A percentile compares a stretch with the other conserved stretches of the same genome.
These are phyloP conservation scores for Anastrepha ludens DNA, from an alignment of 1,140 invertebrate genomes.

Conservation along the genomic window DNA sequence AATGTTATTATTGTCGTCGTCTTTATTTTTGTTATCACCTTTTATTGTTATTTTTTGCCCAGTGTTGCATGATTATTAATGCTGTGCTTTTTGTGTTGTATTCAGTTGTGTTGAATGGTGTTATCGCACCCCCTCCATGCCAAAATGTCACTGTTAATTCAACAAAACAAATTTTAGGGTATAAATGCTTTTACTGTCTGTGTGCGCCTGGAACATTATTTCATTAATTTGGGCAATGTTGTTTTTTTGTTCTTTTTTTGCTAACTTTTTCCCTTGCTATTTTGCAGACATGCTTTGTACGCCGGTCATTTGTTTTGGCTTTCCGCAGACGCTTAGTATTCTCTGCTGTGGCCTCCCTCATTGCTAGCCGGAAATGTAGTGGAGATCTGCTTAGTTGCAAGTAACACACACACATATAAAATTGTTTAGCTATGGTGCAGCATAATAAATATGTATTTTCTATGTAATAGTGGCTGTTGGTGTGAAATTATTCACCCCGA, in stretches of 20 bases:
- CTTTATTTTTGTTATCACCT: not conserved
- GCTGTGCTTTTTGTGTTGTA: not conserved
- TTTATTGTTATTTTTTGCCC: not conserved
- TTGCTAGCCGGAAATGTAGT: slow-evolving; percentile 21
- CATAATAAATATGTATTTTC: slow-evolving; percentile 2
- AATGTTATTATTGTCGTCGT: not conserved
- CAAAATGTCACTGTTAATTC: slow-evolving; percentile 2
- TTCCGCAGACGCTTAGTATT: not conserved
- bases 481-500: not conserved
- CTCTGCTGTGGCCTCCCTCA: not conserved
- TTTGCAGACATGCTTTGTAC: not conserved
- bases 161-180: not conserved
- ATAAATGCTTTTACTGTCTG: not conserved
- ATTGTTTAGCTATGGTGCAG: too few relatives aligned
- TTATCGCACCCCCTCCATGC: not conserved
- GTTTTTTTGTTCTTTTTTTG: not conserved
- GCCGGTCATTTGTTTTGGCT: slow-evolving; percentile 23
- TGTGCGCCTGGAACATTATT: slow-evolving; percentile 36
- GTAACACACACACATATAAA: too few relatives aligned
- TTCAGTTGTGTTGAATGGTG: not conserved
- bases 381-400: not conserved
- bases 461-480: not conserved
- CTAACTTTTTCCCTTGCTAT: not conserved
- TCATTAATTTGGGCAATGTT: slow-evolving; percentile 17
- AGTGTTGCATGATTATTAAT: not conserved